phyloP scores from a whole-genome alignment of 1,140 invertebrate species.

The Drosophila sproati region DNA sequence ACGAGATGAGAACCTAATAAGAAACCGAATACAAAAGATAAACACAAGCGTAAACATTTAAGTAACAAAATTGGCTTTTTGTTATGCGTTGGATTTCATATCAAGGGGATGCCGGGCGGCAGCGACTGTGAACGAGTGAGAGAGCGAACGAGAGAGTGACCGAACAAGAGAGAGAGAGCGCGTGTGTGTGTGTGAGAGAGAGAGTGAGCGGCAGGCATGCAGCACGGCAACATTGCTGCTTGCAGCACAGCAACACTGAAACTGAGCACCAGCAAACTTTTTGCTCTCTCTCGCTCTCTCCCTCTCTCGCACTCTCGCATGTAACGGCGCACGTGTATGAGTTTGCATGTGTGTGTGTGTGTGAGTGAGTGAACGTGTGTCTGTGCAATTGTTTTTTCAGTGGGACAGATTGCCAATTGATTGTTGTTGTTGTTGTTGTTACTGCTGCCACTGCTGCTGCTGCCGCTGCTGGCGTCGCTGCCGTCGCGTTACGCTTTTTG shows the following conservation, averaged over 20 bases:
- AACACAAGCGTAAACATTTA: constrained; percentile 84
- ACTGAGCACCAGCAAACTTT: constrained; percentile 25
- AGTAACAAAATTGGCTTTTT: constrained; percentile 84
- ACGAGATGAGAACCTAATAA: constrained; percentile 84
- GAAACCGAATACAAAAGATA: constrained; percentile 84
- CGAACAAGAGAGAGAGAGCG: neutral
- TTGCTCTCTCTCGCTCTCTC: neutral
- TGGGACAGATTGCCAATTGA: constrained; percentile 82
- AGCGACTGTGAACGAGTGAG: constrained; percentile 14
- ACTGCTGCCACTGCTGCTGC: constrained; percentile 16
- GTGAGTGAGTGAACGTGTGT: constrained; percentile 34
- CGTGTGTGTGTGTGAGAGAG: constrained; percentile 3
- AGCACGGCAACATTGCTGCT: constrained; percentile 53
- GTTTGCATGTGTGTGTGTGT: constrained; percentile 40
- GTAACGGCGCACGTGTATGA: constrained; percentile 59
- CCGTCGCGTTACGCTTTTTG: constrained; percentile 71
- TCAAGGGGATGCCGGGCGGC: constrained; percentile 22
- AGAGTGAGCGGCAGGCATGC: constrained; percentile 9
- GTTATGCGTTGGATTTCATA: constrained; percentile 61
- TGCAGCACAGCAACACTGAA: constrained; percentile 66
- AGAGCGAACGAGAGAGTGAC: constrained; percentile 22
- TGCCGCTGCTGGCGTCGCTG: constrained; percentile 33
- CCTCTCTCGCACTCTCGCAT: constrained; percentile 25
- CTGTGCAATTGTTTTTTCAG: constrained; percentile 81
- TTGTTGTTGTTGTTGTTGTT: constrained; percentile 61